Conservation (phyloP, 2,797 vertebrate species). For the Acanthis flammea region DNA sequence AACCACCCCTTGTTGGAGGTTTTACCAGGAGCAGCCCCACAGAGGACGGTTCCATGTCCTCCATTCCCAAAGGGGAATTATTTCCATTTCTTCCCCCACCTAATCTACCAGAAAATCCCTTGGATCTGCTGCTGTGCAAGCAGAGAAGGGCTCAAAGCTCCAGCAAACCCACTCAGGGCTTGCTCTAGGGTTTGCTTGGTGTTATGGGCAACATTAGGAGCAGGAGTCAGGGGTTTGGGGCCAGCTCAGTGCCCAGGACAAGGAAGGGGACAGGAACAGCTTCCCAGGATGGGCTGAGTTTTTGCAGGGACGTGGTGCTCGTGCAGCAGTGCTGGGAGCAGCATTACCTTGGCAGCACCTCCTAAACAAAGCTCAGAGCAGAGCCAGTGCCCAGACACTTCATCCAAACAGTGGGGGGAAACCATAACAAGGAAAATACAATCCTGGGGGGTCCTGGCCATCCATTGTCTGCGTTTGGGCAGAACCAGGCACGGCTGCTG, state of each 20-base stretch:
- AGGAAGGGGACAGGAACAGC: background rate
- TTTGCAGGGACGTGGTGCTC: background rate
- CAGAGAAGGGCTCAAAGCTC: background rate
- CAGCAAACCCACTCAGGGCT: background rate
- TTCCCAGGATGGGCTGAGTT: background rate
- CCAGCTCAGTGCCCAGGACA: background rate
- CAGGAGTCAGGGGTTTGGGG: fast-evolving
- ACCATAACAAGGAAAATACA: background rate
- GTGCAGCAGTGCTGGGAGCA: background rate
- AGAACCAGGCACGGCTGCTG: fast-evolving
- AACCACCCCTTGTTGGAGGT: fast-evolving
- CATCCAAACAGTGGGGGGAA: background rate
- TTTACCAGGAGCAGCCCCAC: background rate
- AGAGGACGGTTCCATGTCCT: fast-evolving
- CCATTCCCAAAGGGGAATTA: background rate
- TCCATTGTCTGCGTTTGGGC: background rate
- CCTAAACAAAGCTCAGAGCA: constrained; percentile 7
- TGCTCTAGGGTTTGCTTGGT: background rate
- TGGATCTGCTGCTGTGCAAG: background rate
- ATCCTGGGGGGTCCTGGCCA: background rate
- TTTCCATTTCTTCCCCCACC: background rate
- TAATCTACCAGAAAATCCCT: background rate
- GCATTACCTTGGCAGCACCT: constrained; percentile 1
- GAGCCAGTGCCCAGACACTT: background rate
- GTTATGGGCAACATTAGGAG: background rate